A percentile compares a stretch with the other conserved stretches of the same genome.
Evolutionary conservation across 2,888 invertebrate species (phyloP).

Genomic region (Caenorhabditis uteleia): DNA sequence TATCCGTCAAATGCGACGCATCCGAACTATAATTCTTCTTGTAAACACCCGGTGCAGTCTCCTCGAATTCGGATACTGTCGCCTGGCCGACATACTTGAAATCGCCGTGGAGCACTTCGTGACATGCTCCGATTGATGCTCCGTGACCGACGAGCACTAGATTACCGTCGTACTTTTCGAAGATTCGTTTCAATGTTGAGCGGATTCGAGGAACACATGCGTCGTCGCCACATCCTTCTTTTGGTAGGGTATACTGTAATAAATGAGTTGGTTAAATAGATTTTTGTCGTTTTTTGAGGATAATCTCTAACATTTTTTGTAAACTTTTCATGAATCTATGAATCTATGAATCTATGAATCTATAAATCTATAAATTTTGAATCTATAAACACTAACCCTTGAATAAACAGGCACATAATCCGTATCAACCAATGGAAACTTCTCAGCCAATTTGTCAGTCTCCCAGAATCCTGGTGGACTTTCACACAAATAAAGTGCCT

Average conservation of each 20-base stretch:
- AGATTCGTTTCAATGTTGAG: constrained; percentile 50
- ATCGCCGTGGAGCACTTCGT: constrained; percentile 56
- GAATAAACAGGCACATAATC: constrained; percentile 59
- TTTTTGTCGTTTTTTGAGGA: too few relatives aligned
- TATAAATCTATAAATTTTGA: background rate
- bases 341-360: too few relatives aligned
- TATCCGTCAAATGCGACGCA: constrained; percentile 59
- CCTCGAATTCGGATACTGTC: constrained; percentile 54
- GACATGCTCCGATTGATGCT: constrained; percentile 66
- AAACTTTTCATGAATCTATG: too few relatives aligned
- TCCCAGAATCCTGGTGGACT: constrained; percentile 58
- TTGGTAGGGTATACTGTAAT: constrained; percentile 50
- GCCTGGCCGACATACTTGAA: constrained; percentile 67
- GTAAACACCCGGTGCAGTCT: constrained; percentile 44
- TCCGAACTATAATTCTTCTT: constrained; percentile 50
- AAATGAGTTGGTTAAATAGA: background rate
- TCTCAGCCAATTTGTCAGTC: constrained; percentile 51
- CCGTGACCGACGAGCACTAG: constrained; percentile 65
- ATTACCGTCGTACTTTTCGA: constrained; percentile 48
- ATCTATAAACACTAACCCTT: constrained; percentile 26
- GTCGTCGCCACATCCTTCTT: constrained; percentile 63
- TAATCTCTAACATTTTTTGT: background rate
- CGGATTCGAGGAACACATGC: constrained; percentile 59
- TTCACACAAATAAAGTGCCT: constrained; percentile 64
- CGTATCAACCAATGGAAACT: constrained; percentile 53